Conservation (phyloP, 2,797 vertebrate species). For the Amblyopsis hoosieri region DNA sequence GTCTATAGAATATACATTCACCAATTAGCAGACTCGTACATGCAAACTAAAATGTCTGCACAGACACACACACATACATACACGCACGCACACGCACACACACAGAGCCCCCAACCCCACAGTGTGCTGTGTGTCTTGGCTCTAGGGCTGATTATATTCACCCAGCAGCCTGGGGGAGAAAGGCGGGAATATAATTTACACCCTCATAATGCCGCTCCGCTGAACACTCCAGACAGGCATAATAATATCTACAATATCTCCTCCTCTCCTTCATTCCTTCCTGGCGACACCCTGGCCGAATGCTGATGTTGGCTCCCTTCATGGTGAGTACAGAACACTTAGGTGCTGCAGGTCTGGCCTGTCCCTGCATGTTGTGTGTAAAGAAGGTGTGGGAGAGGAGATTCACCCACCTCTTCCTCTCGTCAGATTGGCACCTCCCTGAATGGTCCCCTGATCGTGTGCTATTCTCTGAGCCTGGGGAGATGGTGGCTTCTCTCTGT, state of each 20-base stretch:
- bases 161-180: constrained; percentile 57
- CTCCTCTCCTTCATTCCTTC: constrained; percentile 37
- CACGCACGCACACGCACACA: constrained; percentile 13
- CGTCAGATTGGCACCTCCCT: constrained; percentile 41
- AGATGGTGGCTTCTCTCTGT: constrained; percentile 24
- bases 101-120: constrained; percentile 47
- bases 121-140: constrained; percentile 35
- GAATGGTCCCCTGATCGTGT: constrained; percentile 42
- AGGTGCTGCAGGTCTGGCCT: constrained; percentile 49
- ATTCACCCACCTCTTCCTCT: not conserved
- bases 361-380: constrained; percentile 25
- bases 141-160: constrained; percentile 66
- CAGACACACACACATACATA: constrained; percentile 32
- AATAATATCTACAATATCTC: constrained; percentile 67
- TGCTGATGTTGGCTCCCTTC: constrained; percentile 58
- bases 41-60: constrained; percentile 16
- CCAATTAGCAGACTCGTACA: not conserved
- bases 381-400: constrained; percentile 17
- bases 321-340: constrained; percentile 66
- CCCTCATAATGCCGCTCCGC: constrained; percentile 69
- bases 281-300: constrained; percentile 24
- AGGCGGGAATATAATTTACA: constrained; percentile 71
- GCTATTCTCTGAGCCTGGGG: no score
- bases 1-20: constrained; percentile 5
- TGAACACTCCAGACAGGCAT: constrained; percentile 62